Evolutionary conservation across 1,140 invertebrate genomes (phyloP), one percentile per base, ranked within the genome.

Genomic region (Popillia japonica): DNA sequence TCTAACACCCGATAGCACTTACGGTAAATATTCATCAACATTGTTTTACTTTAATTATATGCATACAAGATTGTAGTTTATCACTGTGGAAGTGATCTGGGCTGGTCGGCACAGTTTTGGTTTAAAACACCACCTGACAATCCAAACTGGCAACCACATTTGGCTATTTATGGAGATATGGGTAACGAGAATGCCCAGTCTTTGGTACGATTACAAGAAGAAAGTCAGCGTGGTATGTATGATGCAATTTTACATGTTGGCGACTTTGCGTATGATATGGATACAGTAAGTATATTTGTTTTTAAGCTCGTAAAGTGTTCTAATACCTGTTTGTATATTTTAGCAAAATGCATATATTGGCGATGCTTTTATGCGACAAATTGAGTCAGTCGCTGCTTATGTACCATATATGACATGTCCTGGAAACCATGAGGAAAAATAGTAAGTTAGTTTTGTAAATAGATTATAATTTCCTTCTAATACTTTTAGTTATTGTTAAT

Each of bases 181-280:
- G 96, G 96, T 3, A 96, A 94, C 87, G 92, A 92, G 81, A 98
- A 98, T 89, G 95, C 95, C 23, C 88, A 90, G 79, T 96, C 96
- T n/a, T 88, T 98, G 48, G 89, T 92, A 0, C 88, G 93, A 72
- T 86, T 99, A 40, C 94, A 96, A 86, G 88, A 94, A 80, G 97
- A 98, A 83, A 91, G 93, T 0, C 91, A 96, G 83, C 87, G 89
- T 40, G 93, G 91, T n/a, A 87, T 92, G 81, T 97, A 96, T 86
- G 96, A 99, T 88, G 91, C 94, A 79, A 92, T 96, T 77, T 89
- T 99, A 72, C 97, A 99, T 89, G 95, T 98, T 78, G 97, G 97
- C 0, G 96, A 98, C 90, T 96, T 99, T 89, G 97, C 97, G 0
- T 99, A 99, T 88, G 95, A 99, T 86, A 95, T 99, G 94, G 88